Percentiles rank a stretch among this genome's conserved stretches.
phyloP scores from a whole-genome alignment of 2,113 vertebrate genomes.

The Saimiri boliviensis region DNA sequence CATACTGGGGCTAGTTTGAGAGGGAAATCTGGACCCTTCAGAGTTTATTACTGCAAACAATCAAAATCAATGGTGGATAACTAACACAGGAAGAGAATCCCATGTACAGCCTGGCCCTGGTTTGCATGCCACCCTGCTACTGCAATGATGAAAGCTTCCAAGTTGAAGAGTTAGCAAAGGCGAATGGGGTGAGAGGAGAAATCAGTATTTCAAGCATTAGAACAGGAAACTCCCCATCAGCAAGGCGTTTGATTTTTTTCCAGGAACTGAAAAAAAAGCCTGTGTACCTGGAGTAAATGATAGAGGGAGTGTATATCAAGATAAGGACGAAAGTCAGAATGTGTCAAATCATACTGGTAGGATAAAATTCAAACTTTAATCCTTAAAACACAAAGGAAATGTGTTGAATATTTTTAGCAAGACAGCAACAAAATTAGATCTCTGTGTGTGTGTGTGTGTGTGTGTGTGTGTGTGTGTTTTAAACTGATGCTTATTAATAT shows the following conservation, averaged over 20 bases:
- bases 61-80: not conserved
- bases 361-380: not conserved
- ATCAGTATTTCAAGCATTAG: not conserved
- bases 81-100: not conserved
- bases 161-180: not conserved
- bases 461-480: too few relatives aligned
- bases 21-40: not conserved
- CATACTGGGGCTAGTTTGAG: not conserved
- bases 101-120: not conserved
- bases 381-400: not conserved
- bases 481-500: not conserved
- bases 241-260: not conserved
- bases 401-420: not conserved
- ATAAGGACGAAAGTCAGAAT: not conserved
- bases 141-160: not conserved
- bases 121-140: not conserved
- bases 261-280: not conserved
- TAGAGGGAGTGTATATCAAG: not conserved
- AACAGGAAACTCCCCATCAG: not conserved
- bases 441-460: accelerated
- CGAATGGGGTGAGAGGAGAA: not conserved
- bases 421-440: not conserved
- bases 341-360: not conserved
- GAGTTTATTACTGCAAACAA: not conserved
- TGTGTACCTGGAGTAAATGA: not conserved